Evolutionary conservation across 2,797 vertebrate genomes (phyloP), one percentile per base, ranked within the genome.

Genomic region (Pelobates cultripes): DNA sequence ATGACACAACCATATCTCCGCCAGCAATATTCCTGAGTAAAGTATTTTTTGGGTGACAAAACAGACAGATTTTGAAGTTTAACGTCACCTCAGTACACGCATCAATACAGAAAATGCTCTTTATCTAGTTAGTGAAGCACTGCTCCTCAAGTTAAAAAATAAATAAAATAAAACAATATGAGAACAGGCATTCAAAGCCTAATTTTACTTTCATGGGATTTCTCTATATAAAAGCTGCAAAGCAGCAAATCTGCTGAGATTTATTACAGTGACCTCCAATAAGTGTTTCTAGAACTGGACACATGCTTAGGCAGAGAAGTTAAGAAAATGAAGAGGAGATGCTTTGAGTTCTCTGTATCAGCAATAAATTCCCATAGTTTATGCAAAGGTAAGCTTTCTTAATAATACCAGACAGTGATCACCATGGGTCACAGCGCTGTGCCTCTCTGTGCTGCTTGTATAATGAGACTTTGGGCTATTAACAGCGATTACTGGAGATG

Each of bases 161-260:
- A 40, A 79, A 66, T 70, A 70, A 55, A 74, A 51, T 79, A 79
- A 83, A 40, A 61, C 64, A 83, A 78, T 51, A 78, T 70, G 28
- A 70, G 69, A 74, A 64, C 71, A 64, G 82, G 82, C 71, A 78
- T 79, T 79, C 64, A 4, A 42, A 63, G 42, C 53, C 82, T 79
- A 71, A 79, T 83, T 83, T 79, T 75, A 79, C 81, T 78, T 83
- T 83, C 77, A 83, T 79, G n/a, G 82, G 70, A 75, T 79, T 83
- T 55, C 41, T 61, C 53, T 69, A 74, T 55, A 63, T 61, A 83
- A 83, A 78, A 83, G 78, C 72, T 79, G 77, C 77, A 79, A 75
- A 75, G 76, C 43, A 3, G 71, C 77, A 83, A 83, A 79, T 71
- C 82, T 70, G 51, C 70, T 41, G 77, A 79, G 82, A 79, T 83